Evolutionary conservation across 2,888 invertebrate genomes (phyloP), one percentile per base, ranked within the genome.

Genomic region (Synanthedon andrenaeformis): DNA sequence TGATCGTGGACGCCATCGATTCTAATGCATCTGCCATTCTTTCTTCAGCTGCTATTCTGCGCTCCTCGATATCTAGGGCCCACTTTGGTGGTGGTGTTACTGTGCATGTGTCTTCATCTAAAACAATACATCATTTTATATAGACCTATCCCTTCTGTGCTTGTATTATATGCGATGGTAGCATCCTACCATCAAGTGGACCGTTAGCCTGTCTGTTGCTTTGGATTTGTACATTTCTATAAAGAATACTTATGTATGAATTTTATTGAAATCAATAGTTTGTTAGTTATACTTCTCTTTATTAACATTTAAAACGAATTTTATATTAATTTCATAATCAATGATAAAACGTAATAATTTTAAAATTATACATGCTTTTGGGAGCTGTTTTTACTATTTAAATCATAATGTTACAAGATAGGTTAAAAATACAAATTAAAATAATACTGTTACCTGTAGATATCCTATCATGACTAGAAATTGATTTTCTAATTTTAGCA

Each of bases 51-150:
- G 77, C 71, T 58, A 82, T 72, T 55, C 82, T 70, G 0, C 84
- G 69, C 55, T 84, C 80, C 64, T 85, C 85, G 42, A 82, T 63
- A 3, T 80, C 76, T 54, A 83, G 52, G 0, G 79, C 83, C 85
- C 85, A 84, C 62, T 72, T 76, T 2, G 85, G 85, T 35, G 84
- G 83, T 10, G 82, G 82, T 28, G 79, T 70, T 2, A 59, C 54
- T 50, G 63, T 54, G 17, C 63, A 55, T 2, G 54, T 17, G 51
- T 70, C 69, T 28, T 67, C 68, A 62, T 77, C 83, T 82, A 69
- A 55, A 73, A 53, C 54, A 28, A 42, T 28, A 28, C 28, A 6
- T 19, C 28, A 6, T 6, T 28, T 28, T 28, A 28, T 6, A 28
- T 28, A 28, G 42, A 28, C 49, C 50, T 59, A 51, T 53, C 42